These are phyloP conservation scores for Cancer borealis DNA, from an alignment of 2,888 invertebrate genomes.

Conservation along the genomic window DNA sequence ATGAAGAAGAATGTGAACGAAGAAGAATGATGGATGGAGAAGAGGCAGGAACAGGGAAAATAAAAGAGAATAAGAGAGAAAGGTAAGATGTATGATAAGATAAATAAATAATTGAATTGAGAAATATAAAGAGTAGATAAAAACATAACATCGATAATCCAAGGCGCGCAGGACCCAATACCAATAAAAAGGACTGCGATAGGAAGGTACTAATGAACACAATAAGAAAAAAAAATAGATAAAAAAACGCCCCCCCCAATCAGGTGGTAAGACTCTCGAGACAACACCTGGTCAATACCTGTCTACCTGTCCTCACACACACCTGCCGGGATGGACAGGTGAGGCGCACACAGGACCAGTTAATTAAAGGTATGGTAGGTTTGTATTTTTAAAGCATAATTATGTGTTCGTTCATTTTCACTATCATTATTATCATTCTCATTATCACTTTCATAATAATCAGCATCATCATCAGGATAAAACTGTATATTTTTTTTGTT, in stretches of 20 bases:
- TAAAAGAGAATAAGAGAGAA: neutral
- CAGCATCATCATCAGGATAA: too few relatives aligned
- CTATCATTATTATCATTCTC: neutral
- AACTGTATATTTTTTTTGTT: too few relatives aligned
- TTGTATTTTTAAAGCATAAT: neutral
- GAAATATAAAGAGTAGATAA: neutral
- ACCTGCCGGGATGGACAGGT: neutral
- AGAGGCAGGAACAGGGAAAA: neutral
- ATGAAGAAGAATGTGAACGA: neutral
- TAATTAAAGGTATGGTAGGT: neutral
- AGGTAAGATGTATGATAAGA: neutral
- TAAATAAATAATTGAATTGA: neutral
- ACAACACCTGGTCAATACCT: slow-evolving; percentile 3
- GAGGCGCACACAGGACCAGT: neutral
- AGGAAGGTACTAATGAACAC: neutral
- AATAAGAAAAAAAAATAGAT: neutral
- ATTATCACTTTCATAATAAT: neutral
- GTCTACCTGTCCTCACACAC: too few relatives aligned
- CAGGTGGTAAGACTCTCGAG: neutral
- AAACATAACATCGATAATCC: neutral
- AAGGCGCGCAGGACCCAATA: neutral
- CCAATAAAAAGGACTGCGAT: neutral
- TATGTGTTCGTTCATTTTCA: neutral
- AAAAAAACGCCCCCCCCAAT: neutral
- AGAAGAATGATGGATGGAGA: neutral